Base-by-base conservation (phyloP, 2,113 vertebrate genomes). In the Ursus arctos region DNA sequence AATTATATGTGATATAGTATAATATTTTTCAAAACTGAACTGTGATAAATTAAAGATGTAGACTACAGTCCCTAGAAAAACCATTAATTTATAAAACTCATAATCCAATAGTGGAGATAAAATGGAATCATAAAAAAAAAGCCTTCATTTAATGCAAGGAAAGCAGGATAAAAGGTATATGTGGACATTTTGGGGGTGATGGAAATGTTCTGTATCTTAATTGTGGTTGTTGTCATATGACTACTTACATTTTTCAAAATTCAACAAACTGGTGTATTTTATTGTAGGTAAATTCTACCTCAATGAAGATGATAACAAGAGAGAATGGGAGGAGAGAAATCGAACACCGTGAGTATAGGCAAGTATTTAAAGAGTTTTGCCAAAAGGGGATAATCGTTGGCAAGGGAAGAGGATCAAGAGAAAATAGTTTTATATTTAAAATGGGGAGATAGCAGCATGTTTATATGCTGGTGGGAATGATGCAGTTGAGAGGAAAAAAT, bases 401-500 rank as follows among this genome's bases (percentile, higher is more conserved):
- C 67, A 93, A 95, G 31, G 5, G 33, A 83, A 91, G 9, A 51
- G 15, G 36, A 7, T 31, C 57, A 92, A 95, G 49, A 85, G 79
- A 85, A 92, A 97, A 88, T 89, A 55, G 26, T 67, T 81, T 36
- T 74, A 74, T 53, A 74, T 93, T 92, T 94, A 74, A 90, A 24
- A 43, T 63, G 4, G 4, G 2, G 49, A 49, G 16, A 24, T 4
- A 81, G 28, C 7, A 36, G 36, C 36, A 74, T 71, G 31, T 74
- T 67, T 76, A 43, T 69, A 47, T 33, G 55, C 65, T 88, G 22
- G 79, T 88, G 55, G n/a, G 53, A 95, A 81, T 47, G 49, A 91
- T 36, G 11, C 16, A 57, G 15, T 36, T 49, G 55, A 88, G 57
- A 76, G 31, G 21, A 28, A 57, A 69, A 92, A 74, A 88, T 2